Evolutionary conservation across 1,140 invertebrate species (phyloP), one percentile per base, ranked within the genome.

Genomic region (Diabrotica virgifera): DNA sequence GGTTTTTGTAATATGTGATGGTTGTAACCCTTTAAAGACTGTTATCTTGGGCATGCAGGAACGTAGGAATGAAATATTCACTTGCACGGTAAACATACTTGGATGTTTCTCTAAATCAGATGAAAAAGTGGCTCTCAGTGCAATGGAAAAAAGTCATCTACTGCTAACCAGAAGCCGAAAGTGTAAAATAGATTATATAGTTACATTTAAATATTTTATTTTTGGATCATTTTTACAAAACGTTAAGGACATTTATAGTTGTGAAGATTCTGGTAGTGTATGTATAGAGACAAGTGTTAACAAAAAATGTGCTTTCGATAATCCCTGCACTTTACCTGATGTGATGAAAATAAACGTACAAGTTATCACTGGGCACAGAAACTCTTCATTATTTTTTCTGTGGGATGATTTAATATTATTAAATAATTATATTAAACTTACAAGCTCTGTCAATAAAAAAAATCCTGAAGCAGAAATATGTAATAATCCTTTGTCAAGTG

Each of bases 1-100:
- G 12, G 59, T 59, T 5, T 71, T 65, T 61, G 64, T 65, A 9
- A 51, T 71, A 5, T 71, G 67, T 62, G 55, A 64, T 62, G 69
- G 60, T 50, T 62, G 63, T 55, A 60, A 68, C 56, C 9, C n/a
- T 2, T 12, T 46, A 60, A 46, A 57, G 36, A 71, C 69, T n/a
- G 62, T 71, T 10, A n/a, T 65, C 36, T 35, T 66, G 40, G 69
- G 67, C 5, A 36, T 37, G 36, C 6, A 37, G 5, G 24, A 52
- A 56, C 40, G 11, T 9, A 58, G 36, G 11, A 8, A 50, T 11
- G 50, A 36, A 36, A 55, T 64, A 50, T 46, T 8, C 7, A 64
- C 56, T 5, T 13, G 36, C 51, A 8, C 60, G 11, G 62, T 67
- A 7, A 35, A 37, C 51, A 24, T 69, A 24, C 36, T 71, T 7